Evolutionary conservation across 2,888 invertebrate species (phyloP).

Genomic region (Calephelis perditalis): DNA sequence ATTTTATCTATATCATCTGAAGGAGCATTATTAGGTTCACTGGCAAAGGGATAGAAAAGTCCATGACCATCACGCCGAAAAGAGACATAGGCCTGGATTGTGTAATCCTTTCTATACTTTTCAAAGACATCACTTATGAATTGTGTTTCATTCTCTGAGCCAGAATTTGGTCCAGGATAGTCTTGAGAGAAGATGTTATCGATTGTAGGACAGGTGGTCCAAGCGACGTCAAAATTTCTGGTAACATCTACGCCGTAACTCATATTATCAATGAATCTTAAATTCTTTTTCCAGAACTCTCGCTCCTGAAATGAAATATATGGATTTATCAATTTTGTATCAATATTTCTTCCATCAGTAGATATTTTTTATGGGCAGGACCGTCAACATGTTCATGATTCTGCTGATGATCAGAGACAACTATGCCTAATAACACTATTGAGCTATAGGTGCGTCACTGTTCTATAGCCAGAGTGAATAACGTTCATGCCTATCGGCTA

Average conservation of each 20-base stretch:
- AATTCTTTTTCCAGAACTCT: slow-evolving; percentile 52
- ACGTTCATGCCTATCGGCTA: no score
- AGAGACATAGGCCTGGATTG: slow-evolving; percentile 81
- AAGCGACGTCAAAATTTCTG: slow-evolving; percentile 56
- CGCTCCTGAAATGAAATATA: slow-evolving; percentile 26
- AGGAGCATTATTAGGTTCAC: slow-evolving; percentile 36
- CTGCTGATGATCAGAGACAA: no score
- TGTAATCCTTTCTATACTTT: slow-evolving; percentile 51
- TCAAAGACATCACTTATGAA: slow-evolving; percentile 77
- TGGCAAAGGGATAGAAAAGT: slow-evolving; percentile 81
- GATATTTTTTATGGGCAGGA: no score
- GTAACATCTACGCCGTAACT: slow-evolving; percentile 56
- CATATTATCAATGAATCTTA: slow-evolving; percentile 35
- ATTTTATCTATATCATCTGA: slow-evolving; percentile 28
- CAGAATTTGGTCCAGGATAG: slow-evolving; percentile 77
- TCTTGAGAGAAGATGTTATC: slow-evolving; percentile 41
- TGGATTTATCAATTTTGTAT: neutral
- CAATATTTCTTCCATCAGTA: no score
- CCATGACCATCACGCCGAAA: slow-evolving; percentile 84
- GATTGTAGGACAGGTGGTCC: slow-evolving; percentile 41
- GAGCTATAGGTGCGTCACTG: no score
- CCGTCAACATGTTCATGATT: no score
- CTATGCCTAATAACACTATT: no score
- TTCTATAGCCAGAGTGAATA: no score
- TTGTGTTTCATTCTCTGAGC: slow-evolving; percentile 81